These are phyloP conservation scores for Umimayanthus chanpuru DNA, from an alignment of 92 coral and sea anemone genomes.

Conservation along the genomic window DNA sequence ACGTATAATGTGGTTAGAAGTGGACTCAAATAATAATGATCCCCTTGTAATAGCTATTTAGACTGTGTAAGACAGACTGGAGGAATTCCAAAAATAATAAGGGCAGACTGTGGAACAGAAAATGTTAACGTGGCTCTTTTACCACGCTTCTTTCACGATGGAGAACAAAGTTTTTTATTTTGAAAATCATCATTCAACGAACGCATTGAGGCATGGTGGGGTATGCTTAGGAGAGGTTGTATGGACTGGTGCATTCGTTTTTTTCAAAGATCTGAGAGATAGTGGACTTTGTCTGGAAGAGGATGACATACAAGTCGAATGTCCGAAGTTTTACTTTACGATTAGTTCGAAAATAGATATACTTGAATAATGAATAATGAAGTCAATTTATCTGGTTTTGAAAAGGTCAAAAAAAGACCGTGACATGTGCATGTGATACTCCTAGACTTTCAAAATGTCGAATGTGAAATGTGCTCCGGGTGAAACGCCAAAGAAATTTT, in stretches of 20 bases:
- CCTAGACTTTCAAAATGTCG: no score
- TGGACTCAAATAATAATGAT: no score
- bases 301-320: conserved; percentile 30
- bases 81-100: conserved; percentile 32
- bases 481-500: no score
- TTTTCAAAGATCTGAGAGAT: conserved; percentile 42
- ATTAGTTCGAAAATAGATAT: no score
- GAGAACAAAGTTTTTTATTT: conserved; percentile 45
- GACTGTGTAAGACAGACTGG: not conserved
- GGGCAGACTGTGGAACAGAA: conserved; percentile 58
- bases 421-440: no score
- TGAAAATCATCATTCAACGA: conserved; percentile 37
- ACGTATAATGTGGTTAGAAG: no score
- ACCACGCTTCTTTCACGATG: conserved; percentile 39
- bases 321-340: conserved; percentile 37
- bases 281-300: conserved; percentile 27
- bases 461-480: no score
- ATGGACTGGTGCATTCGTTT: conserved; percentile 33
- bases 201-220: conserved; percentile 51
- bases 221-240: conserved; percentile 38
- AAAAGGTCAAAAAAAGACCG: no score
- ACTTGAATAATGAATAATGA: no score
- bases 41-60: no score
- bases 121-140: conserved; percentile 38
- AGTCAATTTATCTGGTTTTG: no score